phyloP scores from a whole-genome alignment of 2,888 invertebrate genomes.

The Pachymerium ferrugineum region DNA sequence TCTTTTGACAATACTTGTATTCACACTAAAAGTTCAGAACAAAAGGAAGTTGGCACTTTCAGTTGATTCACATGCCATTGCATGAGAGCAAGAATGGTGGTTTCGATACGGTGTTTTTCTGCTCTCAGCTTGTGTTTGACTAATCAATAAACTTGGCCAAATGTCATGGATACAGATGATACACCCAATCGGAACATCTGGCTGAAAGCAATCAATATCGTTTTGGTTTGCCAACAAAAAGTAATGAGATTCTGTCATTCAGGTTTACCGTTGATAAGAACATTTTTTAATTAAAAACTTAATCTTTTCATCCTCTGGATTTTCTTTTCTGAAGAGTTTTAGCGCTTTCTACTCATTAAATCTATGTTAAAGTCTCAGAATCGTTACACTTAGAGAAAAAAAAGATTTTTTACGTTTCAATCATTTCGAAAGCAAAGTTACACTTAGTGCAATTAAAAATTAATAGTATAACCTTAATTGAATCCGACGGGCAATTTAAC shows the following conservation, averaged over 20 bases:
- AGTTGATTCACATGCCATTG: neutral
- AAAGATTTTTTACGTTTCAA: neutral
- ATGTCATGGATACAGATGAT: conserved; percentile 18
- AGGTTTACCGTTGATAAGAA: neutral
- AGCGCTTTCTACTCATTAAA: neutral
- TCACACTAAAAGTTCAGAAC: neutral
- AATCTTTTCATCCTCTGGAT: neutral
- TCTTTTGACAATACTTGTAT: no score
- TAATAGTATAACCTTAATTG: neutral
- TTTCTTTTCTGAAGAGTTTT: neutral
- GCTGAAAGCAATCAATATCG: neutral
- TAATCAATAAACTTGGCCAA: conserved; percentile 17
- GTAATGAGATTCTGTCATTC: conserved; percentile 17
- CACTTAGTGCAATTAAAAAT: neutral
- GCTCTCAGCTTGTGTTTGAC: neutral
- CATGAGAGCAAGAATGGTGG: neutral
- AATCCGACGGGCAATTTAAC: conserved; percentile 1
- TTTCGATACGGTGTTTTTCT: neutral
- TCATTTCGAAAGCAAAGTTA: neutral
- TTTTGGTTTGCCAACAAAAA: conserved; percentile 13
- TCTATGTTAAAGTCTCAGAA: neutral
- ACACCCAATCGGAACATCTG: neutral
- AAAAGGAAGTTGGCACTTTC: neutral
- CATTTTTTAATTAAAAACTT: neutral
- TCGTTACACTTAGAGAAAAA: neutral